A percentile compares a stretch with the other conserved stretches of the same genome.
phyloP scores from a whole-genome alignment of 2,888 invertebrate genomes.

The Macrophya alboannulata region DNA sequence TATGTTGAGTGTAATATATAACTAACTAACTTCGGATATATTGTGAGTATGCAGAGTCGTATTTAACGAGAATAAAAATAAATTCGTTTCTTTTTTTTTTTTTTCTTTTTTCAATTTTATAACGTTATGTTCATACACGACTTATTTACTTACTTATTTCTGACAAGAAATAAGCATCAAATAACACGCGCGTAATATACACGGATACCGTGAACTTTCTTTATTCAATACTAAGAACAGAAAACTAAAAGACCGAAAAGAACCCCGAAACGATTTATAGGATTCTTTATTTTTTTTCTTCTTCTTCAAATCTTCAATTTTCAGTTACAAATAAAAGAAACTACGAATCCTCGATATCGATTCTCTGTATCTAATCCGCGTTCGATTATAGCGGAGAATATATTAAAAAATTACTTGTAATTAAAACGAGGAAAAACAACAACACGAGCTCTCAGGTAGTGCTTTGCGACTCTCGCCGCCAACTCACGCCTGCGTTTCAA shows the following conservation, averaged over 20 bases:
- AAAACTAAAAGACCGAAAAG: neutral
- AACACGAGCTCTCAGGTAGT: conserved; percentile 13
- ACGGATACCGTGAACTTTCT: neutral
- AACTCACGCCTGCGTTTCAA: conserved; percentile 45
- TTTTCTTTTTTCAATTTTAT: neutral
- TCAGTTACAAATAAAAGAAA: too few relatives aligned
- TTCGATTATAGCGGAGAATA: neutral
- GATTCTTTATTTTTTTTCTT: neutral
- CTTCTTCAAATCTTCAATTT: too few relatives aligned
- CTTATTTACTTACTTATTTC: neutral
- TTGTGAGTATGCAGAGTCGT: neutral
- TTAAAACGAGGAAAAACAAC: neutral
- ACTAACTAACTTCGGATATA: conserved; percentile 3
- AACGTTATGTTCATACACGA: neutral
- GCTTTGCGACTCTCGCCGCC: conserved; percentile 32
- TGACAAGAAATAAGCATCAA: neutral
- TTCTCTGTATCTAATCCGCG: neutral
- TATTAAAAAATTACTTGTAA: neutral
- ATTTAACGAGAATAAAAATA: neutral
- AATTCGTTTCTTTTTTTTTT: neutral
- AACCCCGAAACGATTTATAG: neutral
- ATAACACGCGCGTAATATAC: neutral
- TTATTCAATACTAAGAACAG: neutral
- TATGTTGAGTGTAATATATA: neutral
- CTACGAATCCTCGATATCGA: neutral